Evolutionary conservation across 2,113 vertebrate species (phyloP), one percentile per base, ranked within the genome.

Genomic region (Calypte anna): DNA sequence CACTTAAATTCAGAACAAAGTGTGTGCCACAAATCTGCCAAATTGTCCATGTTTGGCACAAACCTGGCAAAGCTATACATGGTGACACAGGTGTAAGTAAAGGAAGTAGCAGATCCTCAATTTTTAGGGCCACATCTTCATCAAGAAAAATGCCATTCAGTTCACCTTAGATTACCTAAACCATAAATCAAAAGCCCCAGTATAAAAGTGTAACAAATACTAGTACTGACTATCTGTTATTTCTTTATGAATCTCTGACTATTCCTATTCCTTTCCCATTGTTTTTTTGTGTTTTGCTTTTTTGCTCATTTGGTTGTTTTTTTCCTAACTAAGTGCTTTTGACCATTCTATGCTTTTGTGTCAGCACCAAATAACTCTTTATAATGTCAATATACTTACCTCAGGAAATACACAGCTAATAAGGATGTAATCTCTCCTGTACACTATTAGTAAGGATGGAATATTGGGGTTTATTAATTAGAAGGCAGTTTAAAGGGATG

Each of bases 1-100:
- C 82, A 90, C 90, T 83, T 96, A 91, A 94, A 95, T 88, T 83
- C 79, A 84, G 73, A 96, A 63, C 53, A 64, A 36, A 13, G 15
- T 3, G 30, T 22, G 25, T 66, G 73, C 8, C 38, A 86, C 57
- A 85, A 86, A 78, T 73, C 73, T 95, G 90, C 90, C 82, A 95
- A 94, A 44, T 17, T 7, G 9, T 22, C 91, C 62, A 11, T 63
- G 72, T 90, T 86, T 90, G 68, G 74, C 82, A 94, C 18, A 48
- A 83, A 73, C 14, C 58, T 92, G 86, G 86, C 73, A 88, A 68
- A 91, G 70, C 12, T 36, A n/a, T 2, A 25, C 27, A 12, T 40
- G 61, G 58, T 70, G 69, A 76, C 88, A 92, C 68, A 95, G 80
- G 64, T 93, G 36, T 86, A 91, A 86, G 36, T 33, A 64, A 64